These are phyloP conservation scores for Lithobates pipiens DNA, from an alignment of 2,797 vertebrate species.

Conservation along the genomic window DNA sequence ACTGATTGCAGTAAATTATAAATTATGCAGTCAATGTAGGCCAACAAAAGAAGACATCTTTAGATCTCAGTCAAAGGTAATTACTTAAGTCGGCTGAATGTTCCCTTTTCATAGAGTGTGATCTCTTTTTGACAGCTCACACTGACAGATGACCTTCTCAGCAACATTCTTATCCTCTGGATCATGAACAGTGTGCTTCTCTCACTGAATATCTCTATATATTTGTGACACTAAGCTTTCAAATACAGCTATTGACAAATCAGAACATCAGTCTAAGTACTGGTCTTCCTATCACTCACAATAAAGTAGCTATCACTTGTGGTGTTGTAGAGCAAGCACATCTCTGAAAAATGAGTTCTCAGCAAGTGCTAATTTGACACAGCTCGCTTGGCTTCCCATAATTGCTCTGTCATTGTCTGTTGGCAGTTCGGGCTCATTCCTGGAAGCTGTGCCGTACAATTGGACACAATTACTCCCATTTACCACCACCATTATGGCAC, in stretches of 20 bases:
- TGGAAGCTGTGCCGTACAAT: conserved; percentile 92
- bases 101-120: conserved; percentile 87
- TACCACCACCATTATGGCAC: conserved; percentile 94
- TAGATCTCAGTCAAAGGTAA: conserved; percentile 98
- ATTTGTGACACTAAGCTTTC: conserved; percentile 85
- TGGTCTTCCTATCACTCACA: conserved; percentile 93
- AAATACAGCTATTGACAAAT: conserved; percentile 92
- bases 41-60: conserved; percentile 98
- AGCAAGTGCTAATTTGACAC: conserved; percentile 99
- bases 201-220: conserved; percentile 88
- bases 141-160: conserved; percentile 98
- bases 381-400: conserved; percentile 99
- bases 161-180: conserved; percentile 84
- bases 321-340: conserved; percentile 87
- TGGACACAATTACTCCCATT: conserved; percentile 99
- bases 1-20: conserved; percentile 95
- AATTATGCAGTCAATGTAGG: conserved; percentile 96
- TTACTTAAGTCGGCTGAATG: conserved; percentile 91
- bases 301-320: conserved; percentile 93
- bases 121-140: conserved; percentile 91
- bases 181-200: conserved; percentile 83
- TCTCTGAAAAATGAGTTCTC: conserved; percentile 94
- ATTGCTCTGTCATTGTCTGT: conserved; percentile 99
- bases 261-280: conserved; percentile 85
- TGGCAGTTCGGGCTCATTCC: conserved; percentile 88